Evolutionary conservation across 2,888 invertebrate species (phyloP).

Genomic region (Andrena chrysosceles): DNA sequence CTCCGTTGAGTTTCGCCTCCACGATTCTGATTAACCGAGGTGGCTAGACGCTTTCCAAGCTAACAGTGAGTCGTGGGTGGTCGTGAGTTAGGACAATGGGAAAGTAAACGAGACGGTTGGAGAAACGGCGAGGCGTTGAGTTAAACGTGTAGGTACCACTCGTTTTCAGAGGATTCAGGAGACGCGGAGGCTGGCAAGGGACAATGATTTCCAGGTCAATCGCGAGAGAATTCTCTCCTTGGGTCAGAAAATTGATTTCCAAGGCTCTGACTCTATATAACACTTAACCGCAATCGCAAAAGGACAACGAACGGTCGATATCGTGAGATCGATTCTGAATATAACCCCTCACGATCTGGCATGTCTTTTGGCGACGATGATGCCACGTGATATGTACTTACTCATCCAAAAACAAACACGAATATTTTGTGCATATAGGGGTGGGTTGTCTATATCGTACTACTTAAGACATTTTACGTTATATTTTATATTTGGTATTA

Average conservation of each 20-base stretch:
- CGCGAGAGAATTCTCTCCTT: constrained; percentile 48
- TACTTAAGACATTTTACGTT: too few relatives aligned
- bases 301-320: constrained; percentile 41
- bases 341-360: background rate
- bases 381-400: background rate
- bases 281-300: constrained; percentile 40
- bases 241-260: constrained; percentile 50
- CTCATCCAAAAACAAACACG: background rate
- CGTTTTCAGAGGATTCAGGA: too few relatives aligned
- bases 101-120: background rate
- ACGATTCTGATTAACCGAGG: background rate
- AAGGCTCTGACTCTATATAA: constrained; percentile 40
- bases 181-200: background rate
- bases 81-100: background rate
- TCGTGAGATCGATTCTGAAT: constrained; percentile 15
- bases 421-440: background rate
- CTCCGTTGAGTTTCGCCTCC: background rate
- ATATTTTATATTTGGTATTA: too few relatives aligned
- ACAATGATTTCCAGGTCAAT: constrained; percentile 43
- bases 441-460: too few relatives aligned
- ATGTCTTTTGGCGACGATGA: background rate
- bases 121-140: too few relatives aligned
- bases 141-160: too few relatives aligned
- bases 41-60: background rate
- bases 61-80: background rate